Conservation (phyloP, 1,140 invertebrate genomes). For the Musca vetustissima region DNA sequence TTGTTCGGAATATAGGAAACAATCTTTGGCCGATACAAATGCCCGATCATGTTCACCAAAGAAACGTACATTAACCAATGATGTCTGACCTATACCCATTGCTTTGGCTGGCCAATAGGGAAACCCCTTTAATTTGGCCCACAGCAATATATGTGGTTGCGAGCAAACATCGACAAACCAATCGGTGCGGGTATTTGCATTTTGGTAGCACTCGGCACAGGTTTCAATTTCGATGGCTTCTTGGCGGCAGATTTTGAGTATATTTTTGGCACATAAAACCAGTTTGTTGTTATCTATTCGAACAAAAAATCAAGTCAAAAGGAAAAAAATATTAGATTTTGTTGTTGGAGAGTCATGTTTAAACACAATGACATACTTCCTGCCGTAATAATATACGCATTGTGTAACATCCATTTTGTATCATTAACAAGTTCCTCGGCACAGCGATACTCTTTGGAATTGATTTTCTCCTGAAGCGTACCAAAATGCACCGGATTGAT, state of each 20-base stretch:
- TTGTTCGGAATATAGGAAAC: slow-evolving; percentile 77
- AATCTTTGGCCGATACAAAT: slow-evolving; percentile 83
- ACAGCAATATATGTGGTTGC: slow-evolving; percentile 82
- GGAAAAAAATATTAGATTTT: not conserved
- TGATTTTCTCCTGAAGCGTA: slow-evolving; percentile 76
- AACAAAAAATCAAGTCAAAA: not conserved
- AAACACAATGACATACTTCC: slow-evolving; percentile 68
- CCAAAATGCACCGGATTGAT: slow-evolving; percentile 83
- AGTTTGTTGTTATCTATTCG: slow-evolving; percentile 66
- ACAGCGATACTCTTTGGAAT: slow-evolving; percentile 78
- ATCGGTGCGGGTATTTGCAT: slow-evolving; percentile 74
- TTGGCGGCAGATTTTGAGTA: slow-evolving; percentile 80
- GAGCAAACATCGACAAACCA: slow-evolving; percentile 93
- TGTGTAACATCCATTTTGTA: slow-evolving; percentile 90
- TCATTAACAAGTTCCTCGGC: slow-evolving; percentile 87
- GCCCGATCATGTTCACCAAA: slow-evolving; percentile 93
- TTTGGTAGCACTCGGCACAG: slow-evolving; percentile 89
- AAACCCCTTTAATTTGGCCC: slow-evolving; percentile 93
- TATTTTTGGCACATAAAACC: slow-evolving; percentile 73
- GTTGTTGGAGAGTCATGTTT: not conserved
- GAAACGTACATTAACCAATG: slow-evolving; percentile 85
- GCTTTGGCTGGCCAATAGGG: slow-evolving; percentile 95
- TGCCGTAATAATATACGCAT: slow-evolving; percentile 82
- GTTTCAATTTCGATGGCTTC: slow-evolving; percentile 90
- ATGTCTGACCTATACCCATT: slow-evolving; percentile 71